Conservation (phyloP, 1,140 invertebrate genomes). For the Papilio xuthus region DNA sequence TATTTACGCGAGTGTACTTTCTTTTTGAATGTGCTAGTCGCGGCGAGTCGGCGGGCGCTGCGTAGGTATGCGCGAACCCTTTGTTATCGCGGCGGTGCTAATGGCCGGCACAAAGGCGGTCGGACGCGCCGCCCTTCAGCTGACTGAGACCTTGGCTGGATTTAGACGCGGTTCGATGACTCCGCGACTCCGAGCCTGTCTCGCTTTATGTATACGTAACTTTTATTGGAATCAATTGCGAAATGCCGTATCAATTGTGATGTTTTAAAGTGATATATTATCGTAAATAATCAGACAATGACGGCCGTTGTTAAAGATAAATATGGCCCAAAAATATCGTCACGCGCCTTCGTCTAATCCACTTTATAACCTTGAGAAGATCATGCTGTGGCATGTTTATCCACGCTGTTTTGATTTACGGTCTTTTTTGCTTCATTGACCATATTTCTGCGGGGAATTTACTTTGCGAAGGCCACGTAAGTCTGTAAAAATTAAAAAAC, state of each 20-base stretch:
- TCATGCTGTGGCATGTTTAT: not conserved
- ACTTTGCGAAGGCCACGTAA: not conserved
- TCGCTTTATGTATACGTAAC: slow-evolving; percentile 67
- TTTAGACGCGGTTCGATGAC: slow-evolving; percentile 78
- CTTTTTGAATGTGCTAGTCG: slow-evolving; percentile 56
- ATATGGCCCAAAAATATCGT: not conserved
- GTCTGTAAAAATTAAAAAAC: not conserved
- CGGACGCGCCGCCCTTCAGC: slow-evolving; percentile 77
- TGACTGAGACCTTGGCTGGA: slow-evolving; percentile 74
- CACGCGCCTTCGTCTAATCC: not conserved
- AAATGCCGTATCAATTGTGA: slow-evolving; percentile 5
- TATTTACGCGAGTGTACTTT: slow-evolving; percentile 36
- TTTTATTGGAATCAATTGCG: slow-evolving; percentile 60
- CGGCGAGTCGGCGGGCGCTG: slow-evolving; percentile 56
- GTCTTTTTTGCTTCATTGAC: not conserved
- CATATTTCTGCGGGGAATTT: not conserved
- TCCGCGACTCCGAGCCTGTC: slow-evolving; percentile 60
- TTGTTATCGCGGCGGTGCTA: slow-evolving; percentile 76
- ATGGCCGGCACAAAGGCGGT: slow-evolving; percentile 72
- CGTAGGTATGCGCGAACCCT: slow-evolving; percentile 67
- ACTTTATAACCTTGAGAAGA: not conserved
- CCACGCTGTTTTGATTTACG: not conserved
- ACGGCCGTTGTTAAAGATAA: not conserved
- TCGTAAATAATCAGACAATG: not conserved
- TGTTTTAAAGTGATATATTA: not conserved